Conservation (phyloP, 2,797 vertebrate species). For the Rallus crepitans region DNA sequence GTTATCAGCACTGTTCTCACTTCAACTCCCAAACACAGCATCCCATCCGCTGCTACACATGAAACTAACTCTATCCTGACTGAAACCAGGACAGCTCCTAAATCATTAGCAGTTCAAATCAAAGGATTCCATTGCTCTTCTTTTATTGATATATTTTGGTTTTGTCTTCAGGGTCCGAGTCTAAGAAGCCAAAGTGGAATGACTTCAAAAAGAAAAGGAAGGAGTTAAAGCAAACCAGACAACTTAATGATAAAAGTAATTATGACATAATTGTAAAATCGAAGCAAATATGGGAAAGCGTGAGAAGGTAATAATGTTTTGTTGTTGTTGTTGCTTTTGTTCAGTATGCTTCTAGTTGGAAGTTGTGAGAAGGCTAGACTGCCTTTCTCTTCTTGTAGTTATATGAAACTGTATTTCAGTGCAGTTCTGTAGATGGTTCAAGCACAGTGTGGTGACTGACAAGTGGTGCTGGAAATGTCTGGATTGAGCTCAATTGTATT, state of each 20-base stretch:
- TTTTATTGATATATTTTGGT: background rate
- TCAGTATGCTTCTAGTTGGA: background rate
- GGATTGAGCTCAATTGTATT: background rate
- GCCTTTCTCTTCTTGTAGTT: background rate
- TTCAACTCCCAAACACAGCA: too few species aligned
- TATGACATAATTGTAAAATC: constrained; percentile 82
- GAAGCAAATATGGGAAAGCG: constrained; percentile 89
- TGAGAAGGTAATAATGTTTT: constrained; percentile 81
- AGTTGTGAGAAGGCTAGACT: background rate
- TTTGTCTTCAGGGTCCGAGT: constrained; percentile 65
- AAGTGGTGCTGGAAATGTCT: background rate
- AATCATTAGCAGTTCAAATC: background rate
- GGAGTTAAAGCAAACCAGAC: constrained; percentile 83
- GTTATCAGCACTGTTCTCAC: too few species aligned
- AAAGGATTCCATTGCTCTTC: background rate
- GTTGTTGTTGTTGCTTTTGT: background rate
- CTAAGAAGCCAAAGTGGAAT: constrained; percentile 87
- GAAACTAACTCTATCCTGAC: too few species aligned
- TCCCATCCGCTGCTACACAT: too few species aligned
- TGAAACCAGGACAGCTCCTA: too few species aligned
- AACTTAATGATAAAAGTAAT: constrained; percentile 84
- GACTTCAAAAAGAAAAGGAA: constrained; percentile 88
- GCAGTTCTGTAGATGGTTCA: background rate
- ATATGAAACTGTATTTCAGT: background rate
- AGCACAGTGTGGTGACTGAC: background rate